Conservation (phyloP, 92 coral and sea anemone species). For the Bergia puertoricense region DNA sequence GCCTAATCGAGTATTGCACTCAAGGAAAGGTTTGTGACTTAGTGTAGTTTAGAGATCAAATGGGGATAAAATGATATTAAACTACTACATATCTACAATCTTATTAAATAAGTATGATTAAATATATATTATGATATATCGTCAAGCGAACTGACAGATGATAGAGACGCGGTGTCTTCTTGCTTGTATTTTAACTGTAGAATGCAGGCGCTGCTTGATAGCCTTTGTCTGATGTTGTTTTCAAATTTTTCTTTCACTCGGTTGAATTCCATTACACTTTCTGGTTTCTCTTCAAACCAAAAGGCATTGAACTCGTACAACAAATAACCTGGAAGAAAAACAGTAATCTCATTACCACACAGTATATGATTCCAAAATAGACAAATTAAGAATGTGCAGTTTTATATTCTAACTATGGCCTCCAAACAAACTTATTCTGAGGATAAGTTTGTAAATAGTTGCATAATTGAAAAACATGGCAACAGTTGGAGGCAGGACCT, state of each 20-base stretch:
- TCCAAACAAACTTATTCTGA: no score
- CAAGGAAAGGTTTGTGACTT: no score
- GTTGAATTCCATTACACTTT: conserved; percentile 89
- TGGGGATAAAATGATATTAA: no score
- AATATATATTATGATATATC: conserved; percentile 25
- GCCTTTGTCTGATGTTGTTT: conserved; percentile 58
- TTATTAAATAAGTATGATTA: not conserved
- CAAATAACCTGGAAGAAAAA: conserved; percentile 70
- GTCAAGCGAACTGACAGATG: conserved; percentile 66
- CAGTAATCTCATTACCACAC: not conserved
- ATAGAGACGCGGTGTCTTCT: conserved; percentile 51
- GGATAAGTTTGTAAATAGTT: not conserved
- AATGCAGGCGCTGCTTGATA: conserved; percentile 47
- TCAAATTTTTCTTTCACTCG: conserved; percentile 84
- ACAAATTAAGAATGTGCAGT: no score
- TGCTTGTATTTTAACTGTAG: conserved; percentile 64
- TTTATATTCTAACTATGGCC: no score
- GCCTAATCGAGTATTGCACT: no score
- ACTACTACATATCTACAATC: not conserved
- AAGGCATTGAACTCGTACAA: conserved; percentile 89
- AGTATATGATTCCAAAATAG: no score
- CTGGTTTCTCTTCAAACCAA: conserved; percentile 93
- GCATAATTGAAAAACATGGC: no score
- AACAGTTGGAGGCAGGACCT: no score
- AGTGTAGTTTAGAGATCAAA: no score